Base-by-base conservation (phyloP, 1,140 invertebrate species). In the Diabrotica undecimpunctata region DNA sequence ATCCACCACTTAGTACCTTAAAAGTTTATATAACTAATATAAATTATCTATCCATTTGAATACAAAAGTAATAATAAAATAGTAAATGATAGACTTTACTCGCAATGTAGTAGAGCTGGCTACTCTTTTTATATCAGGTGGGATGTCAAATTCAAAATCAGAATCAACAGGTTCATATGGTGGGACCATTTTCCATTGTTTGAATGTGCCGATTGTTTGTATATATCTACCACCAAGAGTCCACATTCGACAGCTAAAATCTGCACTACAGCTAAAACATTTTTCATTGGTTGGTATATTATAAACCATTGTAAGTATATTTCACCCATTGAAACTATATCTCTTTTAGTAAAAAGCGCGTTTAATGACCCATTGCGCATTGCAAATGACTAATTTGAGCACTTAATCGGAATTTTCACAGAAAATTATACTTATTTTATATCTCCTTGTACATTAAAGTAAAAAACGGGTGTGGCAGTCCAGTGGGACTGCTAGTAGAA, bases 211-310 rank as follows among this genome's bases (percentile, higher is more conserved):
- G 63, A 90, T 76, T 9, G 88, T 90, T 52, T 85, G 85, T 51
- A 90, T 74, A 75, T 90, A 90, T 70, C 85, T 81, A 7, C 89
- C 88, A 37, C 82, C 81, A 12, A 89, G 75, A 11, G 83, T 85
- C 89, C 88, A 91, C 69, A 90, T 78, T 62, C 88, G 80, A 59
- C 88, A 86, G 50, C 86, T 86, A 72, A 84, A 86, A 79, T 92
- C 90, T 64, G 83, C 81, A 69, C 88, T 90, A n/a, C 85, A 86
- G 52, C 88, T 90, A 71, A 11, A 70, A 68, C 54, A 53, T 60
- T 10, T 46, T 46, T 10, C 6, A 46, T 46, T 50, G 39, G 41
- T 38, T 53, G 39, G 37, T 25, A 25, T 25, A 1, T n/a, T n/a
- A n/a, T n/a, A n/a, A n/a, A n/a, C n/a, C n/a, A n/a, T n/a, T n/a